Evolutionary conservation across 2,888 invertebrate genomes (phyloP), one percentile per base, ranked within the genome.

Genomic region (Xylophagus ater): DNA sequence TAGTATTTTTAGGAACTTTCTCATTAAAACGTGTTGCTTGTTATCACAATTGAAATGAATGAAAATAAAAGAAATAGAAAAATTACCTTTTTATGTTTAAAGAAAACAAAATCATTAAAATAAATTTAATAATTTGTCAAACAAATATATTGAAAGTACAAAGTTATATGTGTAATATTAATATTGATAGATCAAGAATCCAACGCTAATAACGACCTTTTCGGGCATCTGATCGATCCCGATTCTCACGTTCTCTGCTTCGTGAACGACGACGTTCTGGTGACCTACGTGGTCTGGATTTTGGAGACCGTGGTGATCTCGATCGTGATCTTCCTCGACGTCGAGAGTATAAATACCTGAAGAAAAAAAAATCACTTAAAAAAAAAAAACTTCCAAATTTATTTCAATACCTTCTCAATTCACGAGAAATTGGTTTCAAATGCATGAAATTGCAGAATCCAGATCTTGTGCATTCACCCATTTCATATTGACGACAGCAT

Each of bases 361-460:
- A 62, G 57, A 35, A 37, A 12, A 43, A 47, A 42, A 12, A 34
- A 47, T 33, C 28, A 43, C 32, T 42, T 35, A 17, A 20, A 34
- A 42, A 30, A 25, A 31, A 33, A 26, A 34, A 20, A 34, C 19
- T 6, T 3, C 18, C 12, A 13, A 20, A 12, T 38, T 26, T 2
- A 9, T 37, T 9, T 21, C 10, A 25, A 34, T 73, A 88, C 68
- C 93, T 78, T 47, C 94, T 73, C 40, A 97, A 67, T 60, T 96
- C 94, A 46, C 94, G 73, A 0, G 96, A 96, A 53, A 98, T 97
- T 9, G 97, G 97, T 60, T 98, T 98, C 62, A 98, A 72, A 61
- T 98, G 98, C 98, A 99, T 99, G 68, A 98, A 99, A 70, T 99
- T 99, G 66, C 98, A 98, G 68, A 99, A 99, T 24, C 97, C 98